Evolutionary conservation across 2,113 vertebrate genomes (phyloP), one percentile per base, ranked within the genome.

Genomic region (Microcebus murinus): DNA sequence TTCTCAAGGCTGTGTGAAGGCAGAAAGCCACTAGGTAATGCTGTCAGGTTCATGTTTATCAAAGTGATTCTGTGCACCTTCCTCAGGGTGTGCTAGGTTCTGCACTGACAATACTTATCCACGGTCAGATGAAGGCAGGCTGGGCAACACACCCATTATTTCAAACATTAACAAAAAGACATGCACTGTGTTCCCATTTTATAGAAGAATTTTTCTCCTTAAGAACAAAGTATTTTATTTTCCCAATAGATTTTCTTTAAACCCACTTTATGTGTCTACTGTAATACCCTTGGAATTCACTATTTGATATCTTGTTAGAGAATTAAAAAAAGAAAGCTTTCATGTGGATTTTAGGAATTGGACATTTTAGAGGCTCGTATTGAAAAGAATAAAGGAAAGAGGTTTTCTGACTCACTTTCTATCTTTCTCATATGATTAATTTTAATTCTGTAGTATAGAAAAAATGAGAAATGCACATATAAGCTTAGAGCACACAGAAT

Each of bases 371-470:
- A 86, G 2, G 0, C 12, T 89, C 15, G 79, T 74, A 61, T 34
- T 87, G 52, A 52, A 76, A 96, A 83, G 17, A 84, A 83, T 84
- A 86, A 74, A 82, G 15, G 27, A 79, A 42, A 68, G 6, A 0
- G 4, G 84, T 7, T 77, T 83, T 92, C n/a, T 65, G 45, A 94
- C 34, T 84, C 36, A 92, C 27, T 84, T 92, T 13, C 9, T 73
- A 9, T 88, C 39, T 92, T 80, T 96, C 12, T 88, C 15, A 89
- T 77, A 45, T 77, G 73, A 65, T 82, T 82, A 70, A 63, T 70
- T 92, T 91, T 90, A 95, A 97, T 94, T 88, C 4, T 50, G 6
- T 50, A 55, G 21, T 77, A 68, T 10, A 94, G 21, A 82, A 96
- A 57, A 82, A 81, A 14, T 77, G 10, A 42, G 45, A 79, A 92